Conservation (phyloP, 2,113 vertebrate species). For the Pipra filicauda region DNA sequence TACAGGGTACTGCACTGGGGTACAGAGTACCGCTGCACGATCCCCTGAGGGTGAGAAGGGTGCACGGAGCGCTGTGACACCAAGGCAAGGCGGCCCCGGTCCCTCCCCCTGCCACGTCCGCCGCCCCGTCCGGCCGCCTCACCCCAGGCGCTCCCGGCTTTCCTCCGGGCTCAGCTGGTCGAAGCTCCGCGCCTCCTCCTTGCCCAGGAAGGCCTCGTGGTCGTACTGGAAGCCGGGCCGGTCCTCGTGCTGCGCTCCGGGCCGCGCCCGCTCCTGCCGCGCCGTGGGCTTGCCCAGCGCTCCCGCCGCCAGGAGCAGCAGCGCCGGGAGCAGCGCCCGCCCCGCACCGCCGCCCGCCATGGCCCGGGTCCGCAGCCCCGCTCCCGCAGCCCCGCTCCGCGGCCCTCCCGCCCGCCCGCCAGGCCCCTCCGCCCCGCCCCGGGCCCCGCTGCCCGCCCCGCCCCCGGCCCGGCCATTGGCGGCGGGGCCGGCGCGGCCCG, state of each 20-base stretch:
- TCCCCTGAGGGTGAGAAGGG: fast-evolving
- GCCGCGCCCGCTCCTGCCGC: constrained; percentile 85
- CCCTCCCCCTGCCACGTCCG: constrained; percentile 69
- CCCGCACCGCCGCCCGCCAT: neutral
- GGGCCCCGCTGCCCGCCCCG: too few species aligned
- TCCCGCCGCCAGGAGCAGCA: constrained; percentile 29
- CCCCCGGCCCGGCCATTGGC: neutral
- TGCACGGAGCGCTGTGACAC: neutral
- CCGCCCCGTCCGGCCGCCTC: constrained; percentile 63
- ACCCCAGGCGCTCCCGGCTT: constrained; percentile 90
- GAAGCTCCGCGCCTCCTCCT: constrained; percentile 93
- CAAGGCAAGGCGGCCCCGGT: neutral
- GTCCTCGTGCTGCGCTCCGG: constrained; percentile 82
- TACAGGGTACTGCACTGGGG: fast-evolving
- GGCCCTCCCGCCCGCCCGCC: too few species aligned
- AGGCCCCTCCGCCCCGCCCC: too few species aligned
- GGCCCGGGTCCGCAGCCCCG: too few species aligned
- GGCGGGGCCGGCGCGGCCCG: neutral
- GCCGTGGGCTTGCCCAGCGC: constrained; percentile 83
- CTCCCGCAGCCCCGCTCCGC: too few species aligned
- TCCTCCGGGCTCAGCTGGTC: constrained; percentile 94
- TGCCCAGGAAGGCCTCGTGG: constrained; percentile 95
- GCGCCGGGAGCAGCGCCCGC: constrained; percentile 34
- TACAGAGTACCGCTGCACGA: fast-evolving
- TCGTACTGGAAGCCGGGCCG: constrained; percentile 90